A percentile compares a stretch with the other conserved stretches of the same genome.
phyloP scores from a whole-genome alignment of 2,113 vertebrate species.

The Thomomys bottae region DNA sequence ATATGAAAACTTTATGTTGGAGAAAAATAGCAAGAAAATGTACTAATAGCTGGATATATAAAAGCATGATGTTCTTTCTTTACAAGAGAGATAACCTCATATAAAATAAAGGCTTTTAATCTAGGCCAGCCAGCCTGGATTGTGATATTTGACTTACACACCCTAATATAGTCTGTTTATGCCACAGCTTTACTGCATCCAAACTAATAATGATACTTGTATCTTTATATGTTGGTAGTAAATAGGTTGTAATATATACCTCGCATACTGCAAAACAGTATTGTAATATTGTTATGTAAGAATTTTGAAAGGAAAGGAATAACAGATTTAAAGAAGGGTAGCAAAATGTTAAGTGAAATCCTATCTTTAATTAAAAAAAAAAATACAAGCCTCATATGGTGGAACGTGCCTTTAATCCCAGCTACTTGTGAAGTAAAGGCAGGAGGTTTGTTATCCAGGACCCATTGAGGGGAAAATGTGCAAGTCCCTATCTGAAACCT shows the following conservation, averaged over 20 bases:
- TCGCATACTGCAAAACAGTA: neutral
- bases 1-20: neutral
- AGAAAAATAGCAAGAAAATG: slow-evolving; percentile 12
- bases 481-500: no score
- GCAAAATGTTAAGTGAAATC: no score
- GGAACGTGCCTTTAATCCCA: no score
- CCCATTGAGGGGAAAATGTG: no score
- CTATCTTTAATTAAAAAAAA: no score
- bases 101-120: neutral
- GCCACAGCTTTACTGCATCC: neutral
- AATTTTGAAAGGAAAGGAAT: neutral
- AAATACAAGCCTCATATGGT: no score
- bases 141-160: neutral
- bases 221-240: slow-evolving; percentile 16
- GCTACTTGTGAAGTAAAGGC: no score
- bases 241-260: neutral
- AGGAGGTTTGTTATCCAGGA: no score
- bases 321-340: neutral
- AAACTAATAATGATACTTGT: neutral
- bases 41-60: slow-evolving; percentile 5
- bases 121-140: neutral
- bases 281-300: neutral
- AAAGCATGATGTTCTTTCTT: neutral
- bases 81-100: neutral
- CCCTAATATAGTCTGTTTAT: neutral